Percentiles rank a stretch among this genome's conserved stretches.
Conservation (phyloP, 92 coral and sea anemone species). For the Parazoanthus atlanticus region DNA sequence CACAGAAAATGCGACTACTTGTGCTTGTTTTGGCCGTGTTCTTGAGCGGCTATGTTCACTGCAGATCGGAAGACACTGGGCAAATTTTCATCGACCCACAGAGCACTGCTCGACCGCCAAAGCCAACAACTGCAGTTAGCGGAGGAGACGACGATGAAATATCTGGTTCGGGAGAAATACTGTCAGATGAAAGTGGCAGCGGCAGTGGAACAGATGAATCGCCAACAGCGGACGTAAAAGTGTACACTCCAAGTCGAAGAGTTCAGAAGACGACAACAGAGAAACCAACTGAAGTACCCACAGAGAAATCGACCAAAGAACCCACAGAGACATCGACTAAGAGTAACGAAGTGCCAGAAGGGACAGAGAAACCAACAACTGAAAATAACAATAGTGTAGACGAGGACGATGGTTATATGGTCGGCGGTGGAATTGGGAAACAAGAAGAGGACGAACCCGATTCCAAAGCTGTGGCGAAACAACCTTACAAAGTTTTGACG, state of each 20-base stretch:
- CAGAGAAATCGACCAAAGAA: not conserved
- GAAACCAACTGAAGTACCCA: conserved; percentile 1
- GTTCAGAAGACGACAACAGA: not conserved
- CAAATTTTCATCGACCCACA: conserved; percentile 61
- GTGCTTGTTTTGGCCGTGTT: conserved; percentile 57
- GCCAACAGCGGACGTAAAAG: conserved; percentile 15
- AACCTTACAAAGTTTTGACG: conserved; percentile 61
- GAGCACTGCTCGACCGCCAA: conserved; percentile 32
- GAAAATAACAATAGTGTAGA: not conserved
- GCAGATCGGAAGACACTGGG: conserved; percentile 47
- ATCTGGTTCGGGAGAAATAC: conserved; percentile 50
- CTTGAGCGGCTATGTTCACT: conserved; percentile 53
- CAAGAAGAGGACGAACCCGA: conserved; percentile 30
- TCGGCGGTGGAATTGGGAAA: not conserved
- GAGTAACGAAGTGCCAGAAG: not conserved
- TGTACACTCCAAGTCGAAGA: not conserved
- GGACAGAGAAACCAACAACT: conserved; percentile 23
- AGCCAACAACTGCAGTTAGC: conserved; percentile 22
- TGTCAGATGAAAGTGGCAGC: conserved; percentile 60
- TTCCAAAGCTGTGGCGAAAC: conserved; percentile 22
- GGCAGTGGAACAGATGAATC: conserved; percentile 44
- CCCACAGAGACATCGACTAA: not conserved
- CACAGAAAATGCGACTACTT: conserved; percentile 51
- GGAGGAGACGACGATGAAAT: conserved; percentile 63
- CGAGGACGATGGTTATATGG: not conserved